Evolutionary conservation across 2,888 invertebrate species (phyloP).

Genomic region (Eupelmus urozonus): DNA sequence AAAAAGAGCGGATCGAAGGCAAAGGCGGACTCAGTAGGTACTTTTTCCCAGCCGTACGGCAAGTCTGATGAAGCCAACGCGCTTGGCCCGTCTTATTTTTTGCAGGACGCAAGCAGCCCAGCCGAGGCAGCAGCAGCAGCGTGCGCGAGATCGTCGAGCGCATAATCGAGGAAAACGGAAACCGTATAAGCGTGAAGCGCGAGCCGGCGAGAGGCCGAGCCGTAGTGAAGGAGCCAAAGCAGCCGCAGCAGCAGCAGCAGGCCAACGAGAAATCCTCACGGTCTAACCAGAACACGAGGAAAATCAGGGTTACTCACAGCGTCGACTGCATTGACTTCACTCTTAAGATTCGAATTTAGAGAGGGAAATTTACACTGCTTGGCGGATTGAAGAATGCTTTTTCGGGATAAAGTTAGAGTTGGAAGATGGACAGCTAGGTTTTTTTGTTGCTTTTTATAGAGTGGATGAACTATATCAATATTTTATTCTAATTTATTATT

Average conservation of each 20-base stretch:
- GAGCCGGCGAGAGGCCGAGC: neutral
- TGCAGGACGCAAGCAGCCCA: constrained; percentile 17
- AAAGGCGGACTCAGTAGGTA: too few species aligned
- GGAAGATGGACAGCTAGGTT: too few species aligned
- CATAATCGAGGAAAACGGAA: constrained; percentile 3
- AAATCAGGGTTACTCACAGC: constrained; percentile 35
- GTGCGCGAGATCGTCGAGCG: constrained; percentile 37
- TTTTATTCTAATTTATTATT: too few species aligned
- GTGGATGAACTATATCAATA: too few species aligned
- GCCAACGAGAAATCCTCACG: neutral
- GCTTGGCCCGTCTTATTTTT: constrained; percentile 20
- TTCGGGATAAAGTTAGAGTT: too few species aligned
- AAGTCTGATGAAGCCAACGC: neutral
- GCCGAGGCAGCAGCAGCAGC: constrained; percentile 1
- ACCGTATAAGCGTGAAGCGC: neutral
- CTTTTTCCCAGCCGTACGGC: neutral
- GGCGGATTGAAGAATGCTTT: too few species aligned
- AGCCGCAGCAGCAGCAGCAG: neutral
- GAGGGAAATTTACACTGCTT: too few species aligned
- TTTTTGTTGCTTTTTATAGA: too few species aligned
- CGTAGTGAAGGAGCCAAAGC: neutral
- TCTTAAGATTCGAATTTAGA: constrained; percentile 54
- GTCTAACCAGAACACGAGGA: constrained; percentile 7
- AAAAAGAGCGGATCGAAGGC: too few species aligned
- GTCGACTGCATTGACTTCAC: constrained; percentile 54